Evolutionary conservation across 2,888 invertebrate species (phyloP), one percentile per base, ranked within the genome.

Genomic region (Cheilosia vulpina): DNA sequence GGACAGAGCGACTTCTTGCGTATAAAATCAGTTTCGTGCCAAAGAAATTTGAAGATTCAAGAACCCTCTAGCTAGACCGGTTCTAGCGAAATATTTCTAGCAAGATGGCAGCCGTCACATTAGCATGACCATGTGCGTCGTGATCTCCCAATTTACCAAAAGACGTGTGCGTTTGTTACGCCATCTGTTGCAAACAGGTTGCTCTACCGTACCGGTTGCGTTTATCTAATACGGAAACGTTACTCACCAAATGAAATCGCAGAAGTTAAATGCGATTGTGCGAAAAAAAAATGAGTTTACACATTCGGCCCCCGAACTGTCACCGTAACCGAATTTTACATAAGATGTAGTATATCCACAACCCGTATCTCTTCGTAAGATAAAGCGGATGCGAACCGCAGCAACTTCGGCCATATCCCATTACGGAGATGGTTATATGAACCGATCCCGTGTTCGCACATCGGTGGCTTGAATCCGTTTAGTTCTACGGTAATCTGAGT

Each of bases 141-240:
- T 77, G 31, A 34, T 55, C 69, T 55, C 69, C 47, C 69, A 55
- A 45, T 69, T 34, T 11, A 41, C n/a, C 7, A 9, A 50, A 50
- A 69, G 60, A 24, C 50, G 24, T 52, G n/a, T 17, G 24, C 7
- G 21, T 53, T 73, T 27, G 60, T 82, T 78, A 83, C 82, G 78
- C 78, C 78, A 73, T 68, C 75, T 68, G 60, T 41, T 68, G 68
- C 50, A 68, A 78, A 62, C 78, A 41, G 43, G 78, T 79, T 68
- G n/a, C 11, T 45, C 72, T 52, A 58, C 60, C 21, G 21, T 38
- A 45, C 9, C n/a, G 57, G 43, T 69, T 63, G 50, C 43, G 57
- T 81, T 79, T 83, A 83, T 83, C 83, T 73, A 63, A 79, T 79
- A 79, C 83, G 83, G 83, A 83, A 79, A 79, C 58, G 41, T 60